Conservation (phyloP, 1,140 invertebrate genomes). For the Carposina sasakii region DNA sequence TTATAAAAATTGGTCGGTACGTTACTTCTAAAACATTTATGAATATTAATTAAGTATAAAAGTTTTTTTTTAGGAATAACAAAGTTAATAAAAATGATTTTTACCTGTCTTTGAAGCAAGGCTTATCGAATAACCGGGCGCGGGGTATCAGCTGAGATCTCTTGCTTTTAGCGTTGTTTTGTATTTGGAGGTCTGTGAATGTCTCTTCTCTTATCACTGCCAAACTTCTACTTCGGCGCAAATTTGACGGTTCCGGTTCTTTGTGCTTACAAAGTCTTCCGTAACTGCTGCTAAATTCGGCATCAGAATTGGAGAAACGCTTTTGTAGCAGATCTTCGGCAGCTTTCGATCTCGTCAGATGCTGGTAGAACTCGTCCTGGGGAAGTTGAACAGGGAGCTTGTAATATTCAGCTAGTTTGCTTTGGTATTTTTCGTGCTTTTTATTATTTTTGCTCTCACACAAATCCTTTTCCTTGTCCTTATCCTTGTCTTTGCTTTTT, state of each 20-base stretch:
- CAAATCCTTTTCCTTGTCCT: slow-evolving; percentile 30
- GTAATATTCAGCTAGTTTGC: slow-evolving; percentile 64
- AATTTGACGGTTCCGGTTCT: slow-evolving; percentile 74
- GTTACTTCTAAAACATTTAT: no score
- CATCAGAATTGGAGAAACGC: slow-evolving; percentile 59
- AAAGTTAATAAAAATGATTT: no score
- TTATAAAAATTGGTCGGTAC: no score
- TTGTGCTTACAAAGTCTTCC: slow-evolving; percentile 65
- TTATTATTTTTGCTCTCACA: slow-evolving; percentile 57
- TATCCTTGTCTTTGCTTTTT: slow-evolving; percentile 56
- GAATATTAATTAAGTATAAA: no score
- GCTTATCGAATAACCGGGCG: slow-evolving; percentile 82
- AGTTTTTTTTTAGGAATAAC: no score
- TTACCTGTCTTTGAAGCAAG: slow-evolving; percentile 80
- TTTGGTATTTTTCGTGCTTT: slow-evolving; percentile 67
- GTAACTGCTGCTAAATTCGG: slow-evolving; percentile 63
- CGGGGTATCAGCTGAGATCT: slow-evolving; percentile 84
- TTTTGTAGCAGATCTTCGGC: slow-evolving; percentile 62
- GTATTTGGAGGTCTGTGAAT: slow-evolving; percentile 77
- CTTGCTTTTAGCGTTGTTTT: slow-evolving; percentile 74
- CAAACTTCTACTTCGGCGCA: slow-evolving; percentile 81
- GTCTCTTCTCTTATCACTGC: slow-evolving; percentile 85
- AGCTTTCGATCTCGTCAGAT: slow-evolving; percentile 60
- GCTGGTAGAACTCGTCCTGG: slow-evolving; percentile 68
- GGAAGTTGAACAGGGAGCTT: slow-evolving; percentile 59